These are phyloP conservation scores for Cynaeus angustus DNA, from an alignment of 2,888 invertebrate genomes.

Conservation along the genomic window DNA sequence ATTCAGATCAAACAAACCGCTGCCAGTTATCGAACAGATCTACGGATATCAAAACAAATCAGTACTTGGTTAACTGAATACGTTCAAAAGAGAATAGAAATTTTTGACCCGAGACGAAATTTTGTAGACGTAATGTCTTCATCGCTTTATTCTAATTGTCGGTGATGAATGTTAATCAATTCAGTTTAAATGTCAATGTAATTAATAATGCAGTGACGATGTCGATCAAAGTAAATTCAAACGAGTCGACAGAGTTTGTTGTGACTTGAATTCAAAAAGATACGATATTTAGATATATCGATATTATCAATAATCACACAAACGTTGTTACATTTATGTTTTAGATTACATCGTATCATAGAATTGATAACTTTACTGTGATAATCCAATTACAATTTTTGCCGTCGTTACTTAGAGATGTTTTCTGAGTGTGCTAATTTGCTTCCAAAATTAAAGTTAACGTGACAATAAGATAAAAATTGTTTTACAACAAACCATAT, in stretches of 20 bases:
- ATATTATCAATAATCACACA: constrained; percentile 29
- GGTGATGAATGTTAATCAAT: constrained; percentile 38
- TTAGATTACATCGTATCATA: constrained; percentile 17
- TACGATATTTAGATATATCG: constrained; percentile 12
- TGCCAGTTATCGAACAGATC: constrained; percentile 43
- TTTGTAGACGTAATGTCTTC: constrained; percentile 31
- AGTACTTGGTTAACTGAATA: constrained; percentile 38
- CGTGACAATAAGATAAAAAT: too few species aligned
- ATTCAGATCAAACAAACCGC: constrained; percentile 49
- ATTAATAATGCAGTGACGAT: constrained; percentile 5
- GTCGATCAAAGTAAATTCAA: constrained; percentile 1
- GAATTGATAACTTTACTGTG: constrained; percentile 24
- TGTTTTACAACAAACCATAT: too few species aligned
- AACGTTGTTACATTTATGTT: constrained; percentile 21
- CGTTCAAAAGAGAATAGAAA: constrained; percentile 16
- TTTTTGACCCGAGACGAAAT: constrained; percentile 31
- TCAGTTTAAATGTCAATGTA: constrained; percentile 1
- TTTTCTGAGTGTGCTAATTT: too few species aligned
- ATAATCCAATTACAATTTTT: too few species aligned
- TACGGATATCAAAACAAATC: constrained; percentile 47
- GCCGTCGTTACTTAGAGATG: too few species aligned
- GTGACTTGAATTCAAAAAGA: neutral
- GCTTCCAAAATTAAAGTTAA: too few species aligned
- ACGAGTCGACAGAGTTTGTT: constrained; percentile 11
- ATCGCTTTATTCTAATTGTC: constrained; percentile 35